These are phyloP conservation scores for Antitype chi DNA, from an alignment of 2,888 invertebrate genomes.

Conservation along the genomic window DNA sequence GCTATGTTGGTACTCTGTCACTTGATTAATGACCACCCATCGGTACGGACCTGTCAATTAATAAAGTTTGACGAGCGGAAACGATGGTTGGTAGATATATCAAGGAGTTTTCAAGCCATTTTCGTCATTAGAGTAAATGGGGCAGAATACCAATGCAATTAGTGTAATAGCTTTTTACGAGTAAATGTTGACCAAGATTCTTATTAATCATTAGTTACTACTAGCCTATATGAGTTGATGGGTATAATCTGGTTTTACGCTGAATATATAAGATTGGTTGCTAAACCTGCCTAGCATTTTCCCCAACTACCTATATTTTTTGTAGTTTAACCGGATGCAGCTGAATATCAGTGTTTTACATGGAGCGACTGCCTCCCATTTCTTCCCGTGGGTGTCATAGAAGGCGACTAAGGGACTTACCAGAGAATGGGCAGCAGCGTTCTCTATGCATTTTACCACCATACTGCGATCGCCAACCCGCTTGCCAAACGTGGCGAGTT, in stretches of 20 bases:
- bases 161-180: background rate
- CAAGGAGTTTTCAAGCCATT: constrained; percentile 11
- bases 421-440: no score
- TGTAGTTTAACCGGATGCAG: no score
- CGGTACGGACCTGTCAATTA: constrained; percentile 41
- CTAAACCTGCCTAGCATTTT: no score
- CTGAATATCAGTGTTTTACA: no score
- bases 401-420: no score
- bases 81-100: background rate
- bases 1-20: constrained; percentile 17
- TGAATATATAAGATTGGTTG: background rate
- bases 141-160: background rate
- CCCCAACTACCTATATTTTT: no score
- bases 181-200: background rate
- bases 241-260: background rate
- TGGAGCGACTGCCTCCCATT: no score
- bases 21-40: constrained; percentile 30
- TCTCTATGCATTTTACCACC: no score
- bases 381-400: no score
- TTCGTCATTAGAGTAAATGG: background rate
- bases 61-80: background rate
- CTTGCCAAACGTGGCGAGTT: no score
- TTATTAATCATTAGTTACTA: background rate
- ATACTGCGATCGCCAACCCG: no score
- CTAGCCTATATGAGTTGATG: background rate